A percentile compares a stretch with the other conserved stretches of the same genome.
phyloP scores from a whole-genome alignment of 2,888 invertebrate species.

The Acheta domesticus region DNA sequence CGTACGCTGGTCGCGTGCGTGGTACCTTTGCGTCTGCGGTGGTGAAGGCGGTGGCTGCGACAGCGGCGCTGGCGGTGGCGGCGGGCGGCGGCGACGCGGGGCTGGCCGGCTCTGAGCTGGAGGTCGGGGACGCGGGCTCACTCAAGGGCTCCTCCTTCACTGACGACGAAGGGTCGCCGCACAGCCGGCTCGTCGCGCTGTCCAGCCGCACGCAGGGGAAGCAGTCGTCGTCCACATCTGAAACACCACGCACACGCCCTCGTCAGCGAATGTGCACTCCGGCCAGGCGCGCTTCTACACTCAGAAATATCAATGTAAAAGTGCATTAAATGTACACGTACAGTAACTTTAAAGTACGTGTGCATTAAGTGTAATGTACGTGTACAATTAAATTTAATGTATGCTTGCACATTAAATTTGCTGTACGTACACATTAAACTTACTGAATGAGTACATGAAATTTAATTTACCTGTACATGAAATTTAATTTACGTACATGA shows the following conservation, averaged over 20 bases:
- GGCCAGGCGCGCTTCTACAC: no score
- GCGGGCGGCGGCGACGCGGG: constrained; percentile 33
- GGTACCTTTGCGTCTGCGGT: constrained; percentile 19
- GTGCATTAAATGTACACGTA: no score
- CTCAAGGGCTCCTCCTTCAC: constrained; percentile 78
- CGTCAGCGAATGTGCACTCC: constrained; percentile 8
- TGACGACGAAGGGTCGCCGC: constrained; percentile 38
- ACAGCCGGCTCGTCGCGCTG: constrained; percentile 49
- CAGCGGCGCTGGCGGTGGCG: constrained; percentile 5
- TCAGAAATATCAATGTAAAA: no score
- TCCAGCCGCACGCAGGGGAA: constrained; percentile 77
- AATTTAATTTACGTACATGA: no score
- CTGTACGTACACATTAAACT: no score
- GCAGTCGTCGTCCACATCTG: constrained; percentile 83
- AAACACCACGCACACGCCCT: constrained; percentile 40
- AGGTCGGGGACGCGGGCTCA: constrained; percentile 63
- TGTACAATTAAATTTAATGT: no score
- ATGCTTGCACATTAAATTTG: no score
- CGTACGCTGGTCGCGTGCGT: no score
- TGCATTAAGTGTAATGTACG: no score
- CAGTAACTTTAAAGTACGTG: no score
- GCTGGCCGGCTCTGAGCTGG: constrained; percentile 35
- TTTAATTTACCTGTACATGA: no score
- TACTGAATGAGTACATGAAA: no score
- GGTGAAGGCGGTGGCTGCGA: constrained; percentile 21